Base-by-base conservation (phyloP, 92 coral and sea anemone genomes). In the Blastomussa wellsi region DNA sequence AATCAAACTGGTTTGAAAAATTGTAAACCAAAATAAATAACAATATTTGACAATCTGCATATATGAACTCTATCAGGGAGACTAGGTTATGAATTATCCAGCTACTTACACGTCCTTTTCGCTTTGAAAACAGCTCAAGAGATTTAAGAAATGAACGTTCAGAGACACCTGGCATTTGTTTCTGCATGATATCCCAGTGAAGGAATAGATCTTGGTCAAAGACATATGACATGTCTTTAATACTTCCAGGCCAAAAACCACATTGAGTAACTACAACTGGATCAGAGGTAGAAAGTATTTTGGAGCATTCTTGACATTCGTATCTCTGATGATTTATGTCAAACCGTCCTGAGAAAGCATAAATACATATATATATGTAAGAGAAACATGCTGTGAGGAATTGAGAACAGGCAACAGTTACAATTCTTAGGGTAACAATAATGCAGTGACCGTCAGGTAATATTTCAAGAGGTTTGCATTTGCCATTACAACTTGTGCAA, bases 201-300 rank as follows among this genome's bases (percentile, higher is more conserved):
- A 60, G 76, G 36, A 90, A 81, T 33, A 90, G 72, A 14, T 92
- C 92, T 92, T 90, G 90, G 17, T 90, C 81, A 83, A 92, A 92
- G 74, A 86, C 84, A 79, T 92, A 84, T 20, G 79, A 55, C 48
- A 72, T 74, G 72, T 92, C 81, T 59, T 68, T 29, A 16, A 83
- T 86, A 71, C 92, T 92, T 49, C 93, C 93, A 59, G 95, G 95
- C 95, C 88, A 90, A 69, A 79, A 84, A 13, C 93, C 93, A 22
- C 69, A 74, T 64, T 92, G 95, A 38, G 77, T 52, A 2, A 89
- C 78, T 2, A 88, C 92, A 19, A 52, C 53, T 76, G 88, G 90
- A 67, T 88, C 67, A 38, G 92, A 75, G 28, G 90, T 79, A 22
- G 82, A 86, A 64, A 89, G 52, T 1, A 69, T 48, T 72, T 86